Conservation (phyloP, 2,888 invertebrate species). For the Pycnomerus fuliginosus region DNA sequence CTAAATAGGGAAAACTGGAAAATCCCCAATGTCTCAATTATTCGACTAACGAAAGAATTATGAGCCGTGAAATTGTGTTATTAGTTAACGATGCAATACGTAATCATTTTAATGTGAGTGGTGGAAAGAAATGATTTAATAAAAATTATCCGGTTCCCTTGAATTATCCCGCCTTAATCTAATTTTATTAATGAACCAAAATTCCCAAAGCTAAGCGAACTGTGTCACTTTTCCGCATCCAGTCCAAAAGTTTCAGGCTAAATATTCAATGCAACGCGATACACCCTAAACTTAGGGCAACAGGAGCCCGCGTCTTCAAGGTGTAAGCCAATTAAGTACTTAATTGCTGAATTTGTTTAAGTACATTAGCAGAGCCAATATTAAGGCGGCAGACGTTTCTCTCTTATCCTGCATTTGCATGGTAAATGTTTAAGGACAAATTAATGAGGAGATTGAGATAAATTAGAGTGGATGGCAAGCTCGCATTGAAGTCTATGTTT, state of each 20-base stretch:
- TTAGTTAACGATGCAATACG: slow-evolving; percentile 15
- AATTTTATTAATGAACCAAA: slow-evolving; percentile 26
- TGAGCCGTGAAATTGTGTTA: slow-evolving; percentile 12
- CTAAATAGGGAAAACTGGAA: slow-evolving; percentile 9
- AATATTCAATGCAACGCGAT: slow-evolving; percentile 41
- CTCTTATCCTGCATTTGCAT: slow-evolving; percentile 18
- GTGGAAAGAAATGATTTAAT: slow-evolving; percentile 16
- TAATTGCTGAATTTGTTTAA: slow-evolving; percentile 30
- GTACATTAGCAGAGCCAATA: slow-evolving; percentile 27
- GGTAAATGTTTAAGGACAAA: slow-evolving; percentile 21
- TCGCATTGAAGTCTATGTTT: neutral
- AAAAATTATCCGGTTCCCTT: slow-evolving; percentile 7
- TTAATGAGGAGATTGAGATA: too few species aligned
- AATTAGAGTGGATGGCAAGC: too few species aligned
- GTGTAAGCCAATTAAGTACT: slow-evolving; percentile 30
- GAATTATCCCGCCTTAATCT: slow-evolving; percentile 19
- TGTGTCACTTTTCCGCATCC: slow-evolving; percentile 36
- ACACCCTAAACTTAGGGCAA: slow-evolving; percentile 21
- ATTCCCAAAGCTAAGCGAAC: slow-evolving; percentile 38
- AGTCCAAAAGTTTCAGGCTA: slow-evolving; percentile 35
- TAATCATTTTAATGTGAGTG: slow-evolving; percentile 17
- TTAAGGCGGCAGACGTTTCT: slow-evolving; percentile 18
- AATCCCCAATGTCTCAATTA: slow-evolving; percentile 17
- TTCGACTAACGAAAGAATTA: slow-evolving; percentile 9
- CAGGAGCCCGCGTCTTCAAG: slow-evolving; percentile 16